Conservation (phyloP, 2,113 vertebrate species). For the Dolichotis patagonum region DNA sequence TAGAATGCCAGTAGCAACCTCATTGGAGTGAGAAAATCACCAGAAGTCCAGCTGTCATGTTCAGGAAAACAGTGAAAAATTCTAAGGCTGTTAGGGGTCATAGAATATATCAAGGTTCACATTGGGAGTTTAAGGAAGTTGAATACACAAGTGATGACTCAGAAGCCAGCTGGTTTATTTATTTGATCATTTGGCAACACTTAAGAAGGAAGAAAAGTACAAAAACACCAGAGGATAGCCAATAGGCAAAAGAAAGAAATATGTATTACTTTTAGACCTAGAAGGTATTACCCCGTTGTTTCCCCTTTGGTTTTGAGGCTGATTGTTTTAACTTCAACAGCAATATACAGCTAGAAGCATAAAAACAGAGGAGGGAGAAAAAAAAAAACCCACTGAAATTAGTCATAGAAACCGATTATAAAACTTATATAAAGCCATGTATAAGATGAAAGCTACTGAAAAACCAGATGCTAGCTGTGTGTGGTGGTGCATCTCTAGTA, state of each 20-base stretch:
- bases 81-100: background rate
- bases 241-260: background rate
- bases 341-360: background rate
- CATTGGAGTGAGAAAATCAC: background rate
- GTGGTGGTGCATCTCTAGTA: background rate
- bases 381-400: background rate
- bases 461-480: background rate
- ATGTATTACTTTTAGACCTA: background rate
- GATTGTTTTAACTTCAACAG: background rate
- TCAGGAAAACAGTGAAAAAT: slow-evolving; percentile 37
- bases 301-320: slow-evolving; percentile 3
- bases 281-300: background rate
- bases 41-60: background rate
- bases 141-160: slow-evolving; percentile 46
- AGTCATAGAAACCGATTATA: background rate
- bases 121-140: slow-evolving; percentile 10
- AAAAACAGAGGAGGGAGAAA: background rate
- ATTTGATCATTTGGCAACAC: slow-evolving; percentile 58
- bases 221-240: background rate
- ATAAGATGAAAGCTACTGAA: background rate
- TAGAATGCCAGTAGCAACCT: background rate
- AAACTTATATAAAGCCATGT: background rate
- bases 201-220: slow-evolving; percentile 42
- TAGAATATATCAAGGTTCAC: slow-evolving; percentile 39
- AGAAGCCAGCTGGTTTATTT: slow-evolving; percentile 71